Base-by-base conservation (phyloP, 2,888 invertebrate species). In the Gastracanthus pulcherrimus region DNA sequence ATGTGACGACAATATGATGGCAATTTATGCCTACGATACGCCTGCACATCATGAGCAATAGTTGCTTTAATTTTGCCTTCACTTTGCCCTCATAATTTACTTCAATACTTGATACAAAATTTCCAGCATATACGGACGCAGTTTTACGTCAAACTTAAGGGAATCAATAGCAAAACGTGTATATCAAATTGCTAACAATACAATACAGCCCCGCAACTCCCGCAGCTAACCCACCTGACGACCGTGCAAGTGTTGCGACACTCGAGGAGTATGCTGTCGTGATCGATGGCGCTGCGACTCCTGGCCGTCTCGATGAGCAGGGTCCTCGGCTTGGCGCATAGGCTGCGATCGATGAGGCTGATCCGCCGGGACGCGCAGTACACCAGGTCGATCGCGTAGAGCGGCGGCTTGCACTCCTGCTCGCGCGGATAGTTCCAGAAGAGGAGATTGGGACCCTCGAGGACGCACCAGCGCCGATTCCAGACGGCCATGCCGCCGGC, bases 401-500 rank as follows among this genome's bases (percentile, higher is more conserved):
- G 81, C 0, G 93, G 92, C 9, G 81, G 80, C 23, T 83, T 83
- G 55, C 89, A 88, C 31, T 89, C 90, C 78, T 89, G 91, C 66
- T 93, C 92, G 31, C 90, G 88, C 0, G 93, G 93, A 86, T 93
- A 92, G 72, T 93, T 92, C 93, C 93, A 94, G 51, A 93, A 92
- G 29, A 88, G 87, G 1, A 94, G 84, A 0, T 86, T 85, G 16
- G 92, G 89, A 0, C 92, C 92, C 31, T 92, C 89, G 7, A 94
- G 87, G 5, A 91, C 91, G 85, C 94, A 94, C 94, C 94, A 94
- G 74, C 92, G 90, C 0, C 93, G 91, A 86, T 93, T 93, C 94
- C 94, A 94, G 75, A 89, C 89, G 26, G 92, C 89, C 0, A 88
- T 87, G 3, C 90, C 89, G 5, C 89, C 90, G 3, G 83, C 84